A percentile compares a stretch with the other conserved stretches of the same genome.
Conservation (phyloP, 2,797 vertebrate genomes). For the Coranthus polyacanthus region DNA sequence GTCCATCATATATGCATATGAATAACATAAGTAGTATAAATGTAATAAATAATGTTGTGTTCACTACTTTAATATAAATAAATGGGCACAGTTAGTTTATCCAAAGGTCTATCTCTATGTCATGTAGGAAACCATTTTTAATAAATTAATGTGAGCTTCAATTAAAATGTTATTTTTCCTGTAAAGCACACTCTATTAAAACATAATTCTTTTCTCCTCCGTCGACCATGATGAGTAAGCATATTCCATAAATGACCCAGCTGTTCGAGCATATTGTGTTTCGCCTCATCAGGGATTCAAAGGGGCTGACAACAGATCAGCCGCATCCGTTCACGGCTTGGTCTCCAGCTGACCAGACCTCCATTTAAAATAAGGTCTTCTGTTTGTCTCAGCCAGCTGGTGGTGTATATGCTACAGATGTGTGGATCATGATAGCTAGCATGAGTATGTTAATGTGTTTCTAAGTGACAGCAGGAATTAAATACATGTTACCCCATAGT, state of each 20-base stretch:
- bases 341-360: slow-evolving; percentile 67
- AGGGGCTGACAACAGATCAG: slow-evolving; percentile 68
- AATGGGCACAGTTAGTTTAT: not conserved
- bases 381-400: slow-evolving; percentile 57
- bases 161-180: slow-evolving; percentile 4
- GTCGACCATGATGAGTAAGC: slow-evolving; percentile 71
- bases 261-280: slow-evolving; percentile 78
- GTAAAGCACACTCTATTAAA: slow-evolving; percentile 28
- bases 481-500: slow-evolving; percentile 20
- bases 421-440: slow-evolving; percentile 19
- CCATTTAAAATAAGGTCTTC: slow-evolving; percentile 40
- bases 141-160: not conserved
- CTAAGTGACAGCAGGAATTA: slow-evolving; percentile 33
- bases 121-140: not conserved
- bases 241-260: slow-evolving; percentile 77
- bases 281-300: slow-evolving; percentile 73
- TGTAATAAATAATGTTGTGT: not conserved
- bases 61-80: not conserved
- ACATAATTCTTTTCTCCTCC: not conserved
- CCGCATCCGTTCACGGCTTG: slow-evolving; percentile 51
- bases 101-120: not conserved
- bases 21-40: too few species aligned
- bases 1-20: too few species aligned
- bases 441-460: slow-evolving; percentile 31
- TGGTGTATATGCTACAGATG: slow-evolving; percentile 54